Percentiles rank a stretch among this genome's conserved stretches.
Evolutionary conservation across 2,113 vertebrate genomes (phyloP).

Genomic region (Takifugu flavidus): DNA sequence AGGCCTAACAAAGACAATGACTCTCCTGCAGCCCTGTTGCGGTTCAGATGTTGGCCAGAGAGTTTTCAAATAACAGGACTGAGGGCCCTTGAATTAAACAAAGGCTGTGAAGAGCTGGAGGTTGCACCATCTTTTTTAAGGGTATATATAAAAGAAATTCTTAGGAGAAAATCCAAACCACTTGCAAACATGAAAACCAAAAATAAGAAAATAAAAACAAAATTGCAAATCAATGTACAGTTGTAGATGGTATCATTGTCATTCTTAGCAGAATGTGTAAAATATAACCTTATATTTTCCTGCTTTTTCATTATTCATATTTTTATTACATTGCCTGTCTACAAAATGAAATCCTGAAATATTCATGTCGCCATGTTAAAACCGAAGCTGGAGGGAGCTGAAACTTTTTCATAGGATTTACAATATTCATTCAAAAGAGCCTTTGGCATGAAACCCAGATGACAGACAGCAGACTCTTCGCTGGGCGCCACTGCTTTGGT

Average conservation of each 20-base stretch:
- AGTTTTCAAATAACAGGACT: conserved; percentile 30
- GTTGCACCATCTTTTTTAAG: conserved; percentile 19
- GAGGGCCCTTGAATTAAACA: conserved; percentile 30
- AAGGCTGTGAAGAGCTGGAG: conserved; percentile 27
- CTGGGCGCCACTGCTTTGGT: conserved; percentile 29
- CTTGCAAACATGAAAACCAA: too few relatives aligned
- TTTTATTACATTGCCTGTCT: conserved; percentile 2
- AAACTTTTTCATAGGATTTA: conserved; percentile 27
- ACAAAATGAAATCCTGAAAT: conserved; percentile 9
- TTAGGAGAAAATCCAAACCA: too few relatives aligned
- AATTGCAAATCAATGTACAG: too few relatives aligned
- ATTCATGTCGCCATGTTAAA: conserved; percentile 14
- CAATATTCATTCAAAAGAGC: conserved; percentile 30
- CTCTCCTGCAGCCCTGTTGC: conserved; percentile 11
- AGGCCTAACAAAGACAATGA: conserved; percentile 15
- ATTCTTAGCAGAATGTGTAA: too few relatives aligned
- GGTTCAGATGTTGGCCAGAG: conserved; percentile 24
- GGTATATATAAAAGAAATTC: too few relatives aligned
- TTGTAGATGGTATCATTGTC: too few relatives aligned
- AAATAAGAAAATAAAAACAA: too few relatives aligned
- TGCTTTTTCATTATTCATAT: neutral
- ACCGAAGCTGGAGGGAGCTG: conserved; percentile 12
- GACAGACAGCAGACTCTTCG: conserved; percentile 40
- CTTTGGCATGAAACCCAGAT: conserved; percentile 39
- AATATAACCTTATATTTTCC: too few relatives aligned